Conservation (phyloP, 53 echinoderm and acorn worm species). For the Crossaster papposus region DNA sequence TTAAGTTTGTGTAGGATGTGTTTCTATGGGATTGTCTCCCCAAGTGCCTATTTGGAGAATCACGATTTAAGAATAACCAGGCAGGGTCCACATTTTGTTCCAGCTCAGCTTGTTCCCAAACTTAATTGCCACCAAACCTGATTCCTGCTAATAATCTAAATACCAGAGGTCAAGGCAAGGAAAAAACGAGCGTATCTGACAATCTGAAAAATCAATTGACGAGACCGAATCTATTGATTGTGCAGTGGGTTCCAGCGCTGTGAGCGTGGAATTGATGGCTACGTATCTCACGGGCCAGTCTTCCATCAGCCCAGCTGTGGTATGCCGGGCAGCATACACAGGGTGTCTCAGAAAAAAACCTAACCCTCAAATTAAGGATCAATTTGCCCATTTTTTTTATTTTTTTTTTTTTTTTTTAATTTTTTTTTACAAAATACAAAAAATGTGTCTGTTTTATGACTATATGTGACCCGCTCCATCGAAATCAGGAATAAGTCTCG, state of each 20-base stretch:
- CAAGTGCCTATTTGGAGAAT: neutral
- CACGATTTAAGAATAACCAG: neutral
- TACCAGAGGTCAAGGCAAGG: constrained; percentile 12
- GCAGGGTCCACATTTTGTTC: neutral
- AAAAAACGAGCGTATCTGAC: constrained; percentile 13
- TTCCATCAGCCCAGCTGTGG: constrained; percentile 37
- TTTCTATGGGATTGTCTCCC: too few relatives aligned
- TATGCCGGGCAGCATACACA: constrained; percentile 12
- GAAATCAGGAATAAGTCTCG: too few relatives aligned
- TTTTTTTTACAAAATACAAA: too few relatives aligned
- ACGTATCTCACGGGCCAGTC: constrained; percentile 3
- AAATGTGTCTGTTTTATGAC: too few relatives aligned
- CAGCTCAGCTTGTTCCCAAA: neutral
- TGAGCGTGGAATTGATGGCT: neutral
- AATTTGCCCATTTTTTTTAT: too few relatives aligned
- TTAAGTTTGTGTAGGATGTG: too few relatives aligned
- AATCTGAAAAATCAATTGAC: constrained; percentile 42
- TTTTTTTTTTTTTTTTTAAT: too few relatives aligned
- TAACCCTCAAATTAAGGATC: too few relatives aligned
- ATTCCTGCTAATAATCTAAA: neutral
- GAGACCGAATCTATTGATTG: constrained; percentile 35
- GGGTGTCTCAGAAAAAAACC: neutral
- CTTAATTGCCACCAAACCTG: neutral
- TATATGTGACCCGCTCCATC: too few relatives aligned
- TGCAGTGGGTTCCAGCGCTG: constrained; percentile 1